These are phyloP conservation scores for Entomobrya multifasciata DNA, from an alignment of 2,888 invertebrate species.

Conservation along the genomic window DNA sequence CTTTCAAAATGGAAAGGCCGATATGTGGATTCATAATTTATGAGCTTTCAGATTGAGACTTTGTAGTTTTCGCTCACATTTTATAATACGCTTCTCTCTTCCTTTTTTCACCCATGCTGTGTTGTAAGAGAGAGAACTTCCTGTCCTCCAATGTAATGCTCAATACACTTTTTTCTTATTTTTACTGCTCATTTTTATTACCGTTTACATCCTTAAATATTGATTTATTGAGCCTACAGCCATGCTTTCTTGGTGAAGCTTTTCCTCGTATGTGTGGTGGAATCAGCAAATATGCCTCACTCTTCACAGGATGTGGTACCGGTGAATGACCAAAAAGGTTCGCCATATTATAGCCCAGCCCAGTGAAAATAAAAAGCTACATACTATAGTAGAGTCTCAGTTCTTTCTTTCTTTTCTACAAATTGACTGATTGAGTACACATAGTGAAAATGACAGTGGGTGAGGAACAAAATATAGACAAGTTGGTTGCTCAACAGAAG, in stretches of 20 bases:
- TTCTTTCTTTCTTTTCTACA: constrained; percentile 20
- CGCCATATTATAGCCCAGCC: too few species aligned
- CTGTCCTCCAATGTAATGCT: constrained; percentile 1
- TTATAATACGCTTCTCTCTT: constrained; percentile 4
- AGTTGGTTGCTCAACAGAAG: neutral
- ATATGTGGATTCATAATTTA: constrained; percentile 57
- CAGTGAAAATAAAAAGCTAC: too few species aligned
- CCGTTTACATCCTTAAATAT: constrained; percentile 59
- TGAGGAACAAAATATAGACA: constrained; percentile 9
- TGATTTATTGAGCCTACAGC: constrained; percentile 43
- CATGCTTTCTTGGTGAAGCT: neutral
- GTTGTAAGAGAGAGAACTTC: constrained; percentile 10
- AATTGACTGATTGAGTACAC: constrained; percentile 63
- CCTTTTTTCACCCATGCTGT: neutral
- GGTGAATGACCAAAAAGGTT: constrained; percentile 21
- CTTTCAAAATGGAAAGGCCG: constrained; percentile 24
- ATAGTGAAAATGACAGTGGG: neutral
- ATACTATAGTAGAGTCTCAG: neutral
- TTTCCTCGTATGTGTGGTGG: neutral
- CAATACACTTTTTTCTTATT: constrained; percentile 29
- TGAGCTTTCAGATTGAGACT: constrained; percentile 54
- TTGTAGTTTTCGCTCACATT: constrained; percentile 27
- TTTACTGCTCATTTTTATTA: constrained; percentile 51
- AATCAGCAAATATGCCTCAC: neutral
- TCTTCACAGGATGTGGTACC: neutral